Base-by-base conservation (phyloP, 2,888 invertebrate genomes). In the Cantharis nigra region DNA sequence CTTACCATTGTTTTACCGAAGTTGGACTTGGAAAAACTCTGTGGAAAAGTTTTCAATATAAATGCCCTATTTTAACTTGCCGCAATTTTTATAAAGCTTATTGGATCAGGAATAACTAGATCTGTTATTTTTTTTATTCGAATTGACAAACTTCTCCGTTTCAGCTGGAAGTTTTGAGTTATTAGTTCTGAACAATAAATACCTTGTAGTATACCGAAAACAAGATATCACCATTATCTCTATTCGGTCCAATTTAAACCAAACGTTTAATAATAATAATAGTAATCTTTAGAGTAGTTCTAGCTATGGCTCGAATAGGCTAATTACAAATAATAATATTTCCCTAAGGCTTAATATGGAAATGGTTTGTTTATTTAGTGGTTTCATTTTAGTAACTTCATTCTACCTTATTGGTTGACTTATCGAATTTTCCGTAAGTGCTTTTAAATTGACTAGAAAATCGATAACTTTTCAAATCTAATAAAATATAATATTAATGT, bases 371-470 rank as follows among this genome's bases (percentile, higher is more conserved):
- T 49, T n/a, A 49, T 49, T n/a, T 26, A 67, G 23, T 67, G 26
- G 26, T 67, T 11, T 67, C n/a, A 67, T 67, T 20, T 67, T 23
- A 7, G 67, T 23, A 62, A 49, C 49, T 49, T n/a, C n/a, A 49
- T 49, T 49, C 49, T n/a, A n/a, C 63, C 26, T 23, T 70, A 49
- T 70, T 26, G 23, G 62, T 70, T 11, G 11, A 49, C 49, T 20
- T 26, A 67, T 67, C 67, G 20, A 20, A 63, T 70, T 71, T 28
- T 63, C 71, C 26, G 23, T 63, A 63, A 71, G 63, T 71, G 71
- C 71, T 71, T 71, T 71, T 71, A 63, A 11, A 63, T 71, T 70
- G 20, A n/a, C 70, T 49, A 13, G 63, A 63, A 71, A 71, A 71
- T 71, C 71, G 28, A 71, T 71, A 71, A 5, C 63, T 16, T 71